These are phyloP conservation scores for Drosophila ficusphila DNA, from an alignment of 1,140 invertebrate species.

Conservation along the genomic window DNA sequence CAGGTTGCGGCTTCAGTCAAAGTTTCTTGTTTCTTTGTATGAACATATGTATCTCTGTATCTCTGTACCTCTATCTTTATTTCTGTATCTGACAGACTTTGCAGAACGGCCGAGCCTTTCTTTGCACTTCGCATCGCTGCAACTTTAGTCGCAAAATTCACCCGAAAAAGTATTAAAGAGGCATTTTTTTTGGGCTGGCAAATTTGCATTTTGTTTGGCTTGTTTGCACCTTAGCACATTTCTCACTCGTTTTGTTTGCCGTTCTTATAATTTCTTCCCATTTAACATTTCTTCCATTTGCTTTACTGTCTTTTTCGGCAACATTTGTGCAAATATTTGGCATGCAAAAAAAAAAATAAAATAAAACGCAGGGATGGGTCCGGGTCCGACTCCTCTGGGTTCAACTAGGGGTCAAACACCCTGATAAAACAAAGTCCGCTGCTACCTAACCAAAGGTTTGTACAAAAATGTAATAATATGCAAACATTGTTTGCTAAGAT, in stretches of 20 bases:
- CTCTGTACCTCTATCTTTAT: not conserved
- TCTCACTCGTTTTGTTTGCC: conserved; percentile 56
- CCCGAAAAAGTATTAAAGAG: conserved; percentile 27
- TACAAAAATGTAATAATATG: not conserved
- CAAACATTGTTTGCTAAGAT: conserved; percentile 8
- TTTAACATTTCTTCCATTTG: conserved; percentile 4
- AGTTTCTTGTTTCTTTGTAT: not conserved
- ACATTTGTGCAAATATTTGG: conserved; percentile 73
- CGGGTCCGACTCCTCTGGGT: not conserved
- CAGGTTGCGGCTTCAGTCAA: conserved; percentile 6
- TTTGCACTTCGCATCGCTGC: conserved; percentile 61
- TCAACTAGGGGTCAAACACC: conserved; percentile 20
- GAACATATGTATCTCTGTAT: not conserved
- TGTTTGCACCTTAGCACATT: conserved; percentile 54
- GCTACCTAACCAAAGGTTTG: not conserved
- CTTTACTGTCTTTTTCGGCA: conserved; percentile 11
- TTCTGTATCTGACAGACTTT: not conserved
- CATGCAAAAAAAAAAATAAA: conserved; percentile 19
- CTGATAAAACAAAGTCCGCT: conserved; percentile 7
- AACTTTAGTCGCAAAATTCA: conserved; percentile 49
- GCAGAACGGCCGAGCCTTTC: conserved; percentile 56
- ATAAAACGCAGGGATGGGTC: not conserved
- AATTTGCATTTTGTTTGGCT: conserved; percentile 73
- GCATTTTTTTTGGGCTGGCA: conserved; percentile 14
- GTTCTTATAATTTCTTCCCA: conserved; percentile 46